Percentiles rank a stretch among this genome's conserved stretches.
Evolutionary conservation across 2,113 vertebrate genomes (phyloP).

Genomic region (Cyanistes caeruleus): DNA sequence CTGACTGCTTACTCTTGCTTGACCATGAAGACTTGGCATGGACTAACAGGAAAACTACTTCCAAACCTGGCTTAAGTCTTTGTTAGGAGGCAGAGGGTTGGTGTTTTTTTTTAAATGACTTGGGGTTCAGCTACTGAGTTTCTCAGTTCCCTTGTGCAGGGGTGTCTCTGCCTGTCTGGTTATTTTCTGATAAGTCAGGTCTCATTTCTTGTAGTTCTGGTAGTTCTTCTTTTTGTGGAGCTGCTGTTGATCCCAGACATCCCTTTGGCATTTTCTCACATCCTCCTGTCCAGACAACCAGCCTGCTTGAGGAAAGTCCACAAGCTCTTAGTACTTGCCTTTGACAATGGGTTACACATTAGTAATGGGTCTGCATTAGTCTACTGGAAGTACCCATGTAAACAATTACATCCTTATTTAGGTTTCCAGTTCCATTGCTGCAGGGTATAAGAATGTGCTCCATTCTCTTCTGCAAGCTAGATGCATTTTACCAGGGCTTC

Average conservation of each 20-base stretch:
- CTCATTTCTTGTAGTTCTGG: neutral
- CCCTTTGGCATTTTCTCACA: neutral
- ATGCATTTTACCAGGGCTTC: neutral
- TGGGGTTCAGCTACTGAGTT: neutral
- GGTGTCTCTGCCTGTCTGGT: neutral
- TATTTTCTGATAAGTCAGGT: neutral
- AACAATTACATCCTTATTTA: neutral
- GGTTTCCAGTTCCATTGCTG: neutral
- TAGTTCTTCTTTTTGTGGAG: neutral
- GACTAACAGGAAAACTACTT: neutral
- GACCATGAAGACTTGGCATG: neutral
- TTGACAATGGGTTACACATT: neutral
- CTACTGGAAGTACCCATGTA: neutral
- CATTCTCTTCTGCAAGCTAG: neutral
- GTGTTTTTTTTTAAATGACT: rapidly evolving
- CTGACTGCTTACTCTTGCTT: neutral
- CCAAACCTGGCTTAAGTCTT: neutral
- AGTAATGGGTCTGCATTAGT: neutral
- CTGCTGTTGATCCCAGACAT: neutral
- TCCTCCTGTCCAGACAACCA: neutral
- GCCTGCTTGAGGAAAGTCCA: neutral
- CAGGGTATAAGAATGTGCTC: neutral
- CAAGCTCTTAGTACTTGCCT: neutral
- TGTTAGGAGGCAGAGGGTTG: neutral
- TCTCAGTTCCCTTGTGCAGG: neutral